Base-by-base conservation (phyloP, 2,797 vertebrate genomes). In the Acanthurus leucopareius region DNA sequence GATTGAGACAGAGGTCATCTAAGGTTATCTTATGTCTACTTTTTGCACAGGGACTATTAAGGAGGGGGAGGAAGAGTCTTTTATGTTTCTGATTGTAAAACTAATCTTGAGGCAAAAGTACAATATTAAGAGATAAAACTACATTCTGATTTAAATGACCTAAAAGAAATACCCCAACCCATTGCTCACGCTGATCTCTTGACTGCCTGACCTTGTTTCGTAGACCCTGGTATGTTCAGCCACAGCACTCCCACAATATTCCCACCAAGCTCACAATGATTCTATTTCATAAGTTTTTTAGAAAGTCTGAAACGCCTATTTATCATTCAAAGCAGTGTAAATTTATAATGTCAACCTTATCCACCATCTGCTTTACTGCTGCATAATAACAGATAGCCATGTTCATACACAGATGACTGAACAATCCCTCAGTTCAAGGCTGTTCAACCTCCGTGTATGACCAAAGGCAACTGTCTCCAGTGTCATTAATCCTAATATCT, bases 171-270 rank as follows among this genome's bases (percentile, higher is more conserved):
- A 45, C 7, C 6, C 13, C 7, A 11, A 22, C 4, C 16, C 16
- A 22, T 25, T 0, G 5, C 28, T 54, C 25, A 45, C 0, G 0
- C 54, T n/a, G 22, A 73, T 59, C 35, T 48, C 53, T 8, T 72
- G 64, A 73, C 38, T 64, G 60, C 42, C 58, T 60, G 15, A 25
- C 63, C 62, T 62, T 48, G 15, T 69, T 60, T 57, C 59, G 5
- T 52, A 20, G 22, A 57, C 9, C 40, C 14, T 44, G 40, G 48
- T 48, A n/a, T 52, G 47, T 9, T 40, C 2, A 0, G 15, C 7
- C 22, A 20, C 19, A 4, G 7, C n/a, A 47, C 5, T 44, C 20
- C 10, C 45, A 28, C 25, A 58, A 42, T 57, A 67, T 40, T 60
- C 17, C 44, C 11, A 19, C 44, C 0, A 8, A 75, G n/a, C 38